Evolutionary conservation across 2,797 vertebrate genomes (phyloP).

Genomic region (Columba guinea): DNA sequence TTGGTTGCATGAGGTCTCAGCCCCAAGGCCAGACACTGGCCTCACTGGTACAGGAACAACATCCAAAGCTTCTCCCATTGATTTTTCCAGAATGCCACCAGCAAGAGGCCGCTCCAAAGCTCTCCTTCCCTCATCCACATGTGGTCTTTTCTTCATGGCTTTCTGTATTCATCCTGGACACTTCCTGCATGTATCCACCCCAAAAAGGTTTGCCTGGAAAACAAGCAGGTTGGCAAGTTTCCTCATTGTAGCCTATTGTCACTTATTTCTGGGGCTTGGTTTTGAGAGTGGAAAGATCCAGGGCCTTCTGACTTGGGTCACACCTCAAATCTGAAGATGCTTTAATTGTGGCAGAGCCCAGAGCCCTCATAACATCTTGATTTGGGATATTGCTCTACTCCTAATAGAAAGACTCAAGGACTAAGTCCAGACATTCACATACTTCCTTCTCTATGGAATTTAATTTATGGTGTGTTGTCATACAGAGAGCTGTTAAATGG

Average conservation of each 20-base stretch:
- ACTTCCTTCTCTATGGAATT: not conserved
- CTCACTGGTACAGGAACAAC: not conserved
- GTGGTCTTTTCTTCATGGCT: not conserved
- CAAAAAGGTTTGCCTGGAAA: not conserved
- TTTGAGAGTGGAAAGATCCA: not conserved
- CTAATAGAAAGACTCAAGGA: not conserved
- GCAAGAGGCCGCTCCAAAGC: not conserved
- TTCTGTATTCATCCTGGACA: not conserved
- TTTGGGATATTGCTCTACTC: not conserved
- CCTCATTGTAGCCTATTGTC: not conserved
- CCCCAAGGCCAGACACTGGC: not conserved
- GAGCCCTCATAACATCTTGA: not conserved
- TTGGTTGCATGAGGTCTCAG: not conserved
- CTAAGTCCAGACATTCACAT: no score
- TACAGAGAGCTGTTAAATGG: not conserved
- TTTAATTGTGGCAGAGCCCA: not conserved
- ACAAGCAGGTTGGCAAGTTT: not conserved
- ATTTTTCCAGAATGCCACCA: not conserved
- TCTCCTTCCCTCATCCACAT: not conserved
- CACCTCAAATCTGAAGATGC: not conserved
- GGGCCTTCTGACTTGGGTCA: not conserved
- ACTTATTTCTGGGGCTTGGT: not conserved
- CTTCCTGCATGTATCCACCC: not conserved
- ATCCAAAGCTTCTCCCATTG: accelerated
- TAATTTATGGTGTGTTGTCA: not conserved